Evolutionary conservation across 2,797 vertebrate species (phyloP).

Genomic region (Melanogrammus aeglefinus): DNA sequence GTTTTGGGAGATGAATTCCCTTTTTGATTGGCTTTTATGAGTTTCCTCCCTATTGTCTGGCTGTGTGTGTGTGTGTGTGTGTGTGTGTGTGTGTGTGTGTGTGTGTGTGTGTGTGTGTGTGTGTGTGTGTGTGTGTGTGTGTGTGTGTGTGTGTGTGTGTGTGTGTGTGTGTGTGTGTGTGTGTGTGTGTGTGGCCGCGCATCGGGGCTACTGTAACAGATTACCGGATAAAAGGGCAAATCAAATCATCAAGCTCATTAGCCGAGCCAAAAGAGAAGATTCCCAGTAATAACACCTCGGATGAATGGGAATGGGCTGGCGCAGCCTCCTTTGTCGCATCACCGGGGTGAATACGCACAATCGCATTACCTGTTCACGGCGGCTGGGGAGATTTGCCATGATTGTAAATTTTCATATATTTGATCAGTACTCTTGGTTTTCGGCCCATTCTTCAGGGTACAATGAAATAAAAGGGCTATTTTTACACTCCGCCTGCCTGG

Average conservation of each 20-base stretch:
- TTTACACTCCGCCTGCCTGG: slow-evolving; percentile 39
- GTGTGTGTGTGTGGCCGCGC: background rate
- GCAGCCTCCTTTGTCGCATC: background rate
- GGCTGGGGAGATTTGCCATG: slow-evolving; percentile 35
- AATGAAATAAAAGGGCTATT: slow-evolving; percentile 43
- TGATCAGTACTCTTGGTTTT: slow-evolving; percentile 33
- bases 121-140: background rate
- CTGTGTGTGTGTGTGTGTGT: background rate
- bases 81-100: background rate
- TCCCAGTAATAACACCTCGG: slow-evolving; percentile 24
- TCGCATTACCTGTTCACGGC: slow-evolving; percentile 20
- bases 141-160: background rate
- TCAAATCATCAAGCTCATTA: slow-evolving; percentile 42
- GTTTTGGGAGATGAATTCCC: slow-evolving; percentile 33
- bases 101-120: background rate
- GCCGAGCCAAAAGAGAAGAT: slow-evolving; percentile 9
- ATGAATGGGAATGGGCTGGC: slow-evolving; percentile 24
- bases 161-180: too few relatives aligned
- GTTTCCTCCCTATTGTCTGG: slow-evolving; percentile 15
- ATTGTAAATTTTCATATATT: slow-evolving; percentile 42
- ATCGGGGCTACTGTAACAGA: slow-evolving; percentile 13
- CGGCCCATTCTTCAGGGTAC: slow-evolving; percentile 33
- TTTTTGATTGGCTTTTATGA: slow-evolving; percentile 32
- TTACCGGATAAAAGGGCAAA: slow-evolving; percentile 24
- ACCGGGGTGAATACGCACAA: background rate